Percentiles rank a stretch among this genome's conserved stretches.
Evolutionary conservation across 2,797 vertebrate species (phyloP).

Genomic region (Muscicapa comitata): DNA sequence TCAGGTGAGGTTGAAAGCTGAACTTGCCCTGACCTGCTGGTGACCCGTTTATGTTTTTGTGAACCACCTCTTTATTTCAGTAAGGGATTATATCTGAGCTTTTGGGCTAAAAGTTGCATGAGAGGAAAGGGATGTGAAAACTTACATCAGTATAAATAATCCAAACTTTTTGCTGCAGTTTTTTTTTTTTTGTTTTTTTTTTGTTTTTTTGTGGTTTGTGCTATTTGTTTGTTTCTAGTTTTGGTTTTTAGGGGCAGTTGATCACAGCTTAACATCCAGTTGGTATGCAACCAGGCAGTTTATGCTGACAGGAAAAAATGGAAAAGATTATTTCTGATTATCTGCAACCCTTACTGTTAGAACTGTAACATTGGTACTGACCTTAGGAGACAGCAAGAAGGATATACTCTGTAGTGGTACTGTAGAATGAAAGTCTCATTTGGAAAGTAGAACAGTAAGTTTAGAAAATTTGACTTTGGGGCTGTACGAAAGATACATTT

Average conservation of each 20-base stretch:
- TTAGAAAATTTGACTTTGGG: background rate
- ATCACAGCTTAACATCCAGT: background rate
- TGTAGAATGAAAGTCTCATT: background rate
- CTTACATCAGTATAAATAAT: background rate
- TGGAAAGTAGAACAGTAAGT: background rate
- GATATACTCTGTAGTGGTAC: background rate
- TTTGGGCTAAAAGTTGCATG: background rate
- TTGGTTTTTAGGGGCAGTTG: background rate
- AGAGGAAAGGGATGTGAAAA: background rate
- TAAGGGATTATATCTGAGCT: background rate
- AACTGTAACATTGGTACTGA: background rate
- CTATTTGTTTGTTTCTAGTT: background rate
- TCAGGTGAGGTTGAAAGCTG: background rate
- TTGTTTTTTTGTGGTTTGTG: background rate
- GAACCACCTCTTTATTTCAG: background rate
- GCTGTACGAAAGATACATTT: background rate
- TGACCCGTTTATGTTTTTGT: background rate
- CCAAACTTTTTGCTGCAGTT: background rate
- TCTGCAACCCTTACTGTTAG: background rate
- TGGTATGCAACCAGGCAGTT: background rate
- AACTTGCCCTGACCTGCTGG: background rate
- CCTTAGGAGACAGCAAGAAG: background rate
- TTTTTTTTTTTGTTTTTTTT: too few relatives aligned
- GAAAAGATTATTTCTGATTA: background rate
- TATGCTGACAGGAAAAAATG: background rate